phyloP scores from a whole-genome alignment of 2,113 vertebrate species.

The Ahaetulla prasina region DNA sequence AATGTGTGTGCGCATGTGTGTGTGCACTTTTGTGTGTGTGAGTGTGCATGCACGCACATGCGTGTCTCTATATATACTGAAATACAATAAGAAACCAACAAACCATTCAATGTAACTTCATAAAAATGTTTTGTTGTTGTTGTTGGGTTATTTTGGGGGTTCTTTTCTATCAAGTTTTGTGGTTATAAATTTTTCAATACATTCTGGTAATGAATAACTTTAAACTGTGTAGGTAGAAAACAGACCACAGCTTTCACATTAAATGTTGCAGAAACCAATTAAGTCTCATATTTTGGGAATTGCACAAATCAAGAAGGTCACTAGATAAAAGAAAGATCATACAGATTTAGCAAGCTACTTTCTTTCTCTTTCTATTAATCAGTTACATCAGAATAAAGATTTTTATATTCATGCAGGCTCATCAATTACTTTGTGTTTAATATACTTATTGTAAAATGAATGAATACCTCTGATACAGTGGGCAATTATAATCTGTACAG shows the following conservation, averaged over 20 bases:
- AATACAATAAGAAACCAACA: background rate
- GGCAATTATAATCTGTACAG: constrained; percentile 17
- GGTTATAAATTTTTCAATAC: background rate
- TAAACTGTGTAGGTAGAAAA: background rate
- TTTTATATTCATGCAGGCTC: background rate
- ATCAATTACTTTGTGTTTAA: constrained; percentile 9
- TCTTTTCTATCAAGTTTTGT: background rate
- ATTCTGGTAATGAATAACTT: background rate
- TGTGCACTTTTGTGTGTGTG: background rate
- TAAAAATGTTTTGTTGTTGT: background rate
- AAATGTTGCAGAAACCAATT: background rate
- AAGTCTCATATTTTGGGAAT: background rate
- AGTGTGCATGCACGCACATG: background rate
- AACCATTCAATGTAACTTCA: background rate
- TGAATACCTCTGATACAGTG: constrained; percentile 22
- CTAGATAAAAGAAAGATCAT: background rate
- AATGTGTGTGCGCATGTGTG: background rate
- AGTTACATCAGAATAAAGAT: constrained; percentile 5
- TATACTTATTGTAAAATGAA: constrained; percentile 31
- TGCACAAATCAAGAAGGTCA: background rate
- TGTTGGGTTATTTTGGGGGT: background rate
- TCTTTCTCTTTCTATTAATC: background rate
- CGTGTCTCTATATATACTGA: background rate
- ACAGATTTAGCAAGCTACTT: background rate
- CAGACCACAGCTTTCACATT: background rate